Base-by-base conservation (phyloP, 2,113 vertebrate genomes). In the Lamprologus ornatipinnis region DNA sequence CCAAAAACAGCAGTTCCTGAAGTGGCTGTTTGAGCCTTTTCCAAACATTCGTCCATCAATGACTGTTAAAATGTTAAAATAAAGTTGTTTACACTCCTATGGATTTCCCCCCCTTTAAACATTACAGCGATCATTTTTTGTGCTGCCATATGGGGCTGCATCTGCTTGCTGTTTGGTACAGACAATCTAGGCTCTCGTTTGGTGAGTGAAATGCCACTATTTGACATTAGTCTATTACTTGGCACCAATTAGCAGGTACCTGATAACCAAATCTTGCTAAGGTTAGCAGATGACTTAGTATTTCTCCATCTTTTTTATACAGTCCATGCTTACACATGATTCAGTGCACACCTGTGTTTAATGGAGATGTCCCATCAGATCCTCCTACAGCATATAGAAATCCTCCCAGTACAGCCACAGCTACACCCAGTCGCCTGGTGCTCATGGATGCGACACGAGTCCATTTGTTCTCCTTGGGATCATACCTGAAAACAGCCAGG, bases 401-500 rank as follows among this genome's bases (percentile, higher is more conserved):
- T 19, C 99, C 99, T 23, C 99, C 99, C 21, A 99, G 91, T 57
- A 99, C 99, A 10, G 98, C 98, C 58, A 99, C 99, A 1, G 99
- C 99, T 58, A 99, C 99, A 4, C 99, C 99, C 28, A 99, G 96
- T 68, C 99, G 96, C 85, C 99, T 97, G 85, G 99, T 99, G 83
- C 98, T 99, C 99, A 99, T 99, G 14, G 99, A 99, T 53, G 99
- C 99, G 84, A 99, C 99, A 15, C 99, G 97, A 9, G 98, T 99
- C 99, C 99, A 99, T 90, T 99, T 99, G 93, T 99, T 99, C 95
- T 99, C 99, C 94, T 99, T 99, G 1, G 99, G 99, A 88, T 99
- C 99, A 93, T 99, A 99, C 89, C 98, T 99, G 47, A 1, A 91
- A 3, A 80, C 3, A 73, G 17, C 35, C 42, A n/a, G 8, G 14